Conservation (phyloP, 1,140 invertebrate species). For the Brevipalpus yothersi region DNA sequence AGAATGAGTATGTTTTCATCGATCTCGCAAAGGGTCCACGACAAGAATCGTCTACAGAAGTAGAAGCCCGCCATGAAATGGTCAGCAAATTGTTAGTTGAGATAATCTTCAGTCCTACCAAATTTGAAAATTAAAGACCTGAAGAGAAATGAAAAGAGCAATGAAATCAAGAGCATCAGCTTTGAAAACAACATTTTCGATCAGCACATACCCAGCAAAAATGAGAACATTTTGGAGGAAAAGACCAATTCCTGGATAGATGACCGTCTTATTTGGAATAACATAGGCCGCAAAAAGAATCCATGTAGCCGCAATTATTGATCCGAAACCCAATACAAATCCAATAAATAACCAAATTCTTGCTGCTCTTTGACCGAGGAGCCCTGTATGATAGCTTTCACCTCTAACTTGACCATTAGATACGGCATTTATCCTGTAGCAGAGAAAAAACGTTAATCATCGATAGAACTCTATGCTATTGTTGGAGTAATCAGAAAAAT, state of each 20-base stretch:
- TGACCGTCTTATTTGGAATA: conserved; percentile 14
- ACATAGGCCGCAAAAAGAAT: conserved; percentile 54
- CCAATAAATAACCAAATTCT: conserved; percentile 87
- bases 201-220: conserved; percentile 34
- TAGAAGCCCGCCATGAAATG: no score
- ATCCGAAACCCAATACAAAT: conserved; percentile 82
- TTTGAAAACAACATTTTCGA: neutral
- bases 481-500: neutral
- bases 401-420: conserved; percentile 78
- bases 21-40: no score
- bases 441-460: neutral
- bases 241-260: conserved; percentile 50
- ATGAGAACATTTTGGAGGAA: conserved; percentile 90
- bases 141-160: neutral
- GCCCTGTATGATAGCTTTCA: conserved; percentile 59
- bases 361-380: conserved; percentile 57
- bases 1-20: no score
- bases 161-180: neutral
- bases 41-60: no score
- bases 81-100: neutral
- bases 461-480: neutral
- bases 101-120: neutral
- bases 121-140: neutral
- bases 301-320: conserved; percentile 83
- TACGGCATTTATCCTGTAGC: conserved; percentile 65